These are phyloP conservation scores for Panagrolaimus sp. DNA, from an alignment of 1,140 invertebrate genomes.

Conservation along the genomic window DNA sequence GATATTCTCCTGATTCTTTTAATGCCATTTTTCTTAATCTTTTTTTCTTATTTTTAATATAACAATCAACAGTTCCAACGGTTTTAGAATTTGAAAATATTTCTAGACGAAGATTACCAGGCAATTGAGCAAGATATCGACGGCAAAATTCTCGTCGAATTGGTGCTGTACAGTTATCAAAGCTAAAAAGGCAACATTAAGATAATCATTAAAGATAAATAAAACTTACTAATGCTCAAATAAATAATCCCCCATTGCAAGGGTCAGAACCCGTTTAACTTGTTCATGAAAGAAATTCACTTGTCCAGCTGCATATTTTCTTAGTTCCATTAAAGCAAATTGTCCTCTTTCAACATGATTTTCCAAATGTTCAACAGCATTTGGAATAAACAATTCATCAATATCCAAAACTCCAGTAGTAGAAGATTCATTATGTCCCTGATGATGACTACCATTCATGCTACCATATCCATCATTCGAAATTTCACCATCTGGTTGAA, in stretches of 20 bases:
- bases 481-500: background rate
- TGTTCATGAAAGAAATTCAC: constrained; percentile 11
- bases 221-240: constrained; percentile 12
- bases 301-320: constrained; percentile 9
- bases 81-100: constrained; percentile 14
- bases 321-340: background rate
- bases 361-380: constrained; percentile 13
- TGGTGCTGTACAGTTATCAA: background rate
- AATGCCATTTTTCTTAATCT: background rate
- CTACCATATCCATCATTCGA: background rate
- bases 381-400: background rate
- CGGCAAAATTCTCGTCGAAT: constrained; percentile 10
- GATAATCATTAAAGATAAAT: background rate
- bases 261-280: background rate
- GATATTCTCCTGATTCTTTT: background rate
- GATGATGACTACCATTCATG: no score
- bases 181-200: background rate
- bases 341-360: background rate
- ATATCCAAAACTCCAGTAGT: constrained; percentile 5
- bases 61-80: constrained; percentile 11
- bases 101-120: constrained; percentile 3
- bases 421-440: no score
- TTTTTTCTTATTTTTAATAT: constrained; percentile 14
- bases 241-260: constrained; percentile 4
- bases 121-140: background rate